A percentile compares a stretch with the other conserved stretches of the same genome.
phyloP scores from a whole-genome alignment of 2,888 invertebrate species.

The Drosophila antonietae region DNA sequence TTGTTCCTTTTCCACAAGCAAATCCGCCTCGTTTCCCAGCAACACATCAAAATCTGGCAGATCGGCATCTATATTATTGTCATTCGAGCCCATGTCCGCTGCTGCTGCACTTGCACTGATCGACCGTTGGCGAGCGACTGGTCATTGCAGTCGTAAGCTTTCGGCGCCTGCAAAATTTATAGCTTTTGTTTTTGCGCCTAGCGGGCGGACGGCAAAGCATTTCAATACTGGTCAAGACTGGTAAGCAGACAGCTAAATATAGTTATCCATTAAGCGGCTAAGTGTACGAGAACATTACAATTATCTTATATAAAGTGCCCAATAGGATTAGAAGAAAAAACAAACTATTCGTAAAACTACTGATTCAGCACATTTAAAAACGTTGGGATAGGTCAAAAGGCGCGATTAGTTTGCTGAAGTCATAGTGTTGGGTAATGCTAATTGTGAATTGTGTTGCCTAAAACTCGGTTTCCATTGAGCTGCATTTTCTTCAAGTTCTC shows the following conservation, averaged over 20 bases:
- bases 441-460: neutral
- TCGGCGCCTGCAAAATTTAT: conserved; percentile 17
- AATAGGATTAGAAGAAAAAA: conserved; percentile 30
- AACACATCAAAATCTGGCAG: conserved; percentile 15
- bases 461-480: neutral
- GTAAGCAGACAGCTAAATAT: conserved; percentile 40
- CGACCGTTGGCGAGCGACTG: conserved; percentile 33
- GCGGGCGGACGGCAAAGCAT: conserved; percentile 13
- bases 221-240: conserved; percentile 44
- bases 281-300: conserved; percentile 19
- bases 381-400: conserved; percentile 43
- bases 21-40: conserved; percentile 54
- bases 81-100: conserved; percentile 43
- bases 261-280: conserved; percentile 56
- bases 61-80: conserved; percentile 14
- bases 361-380: conserved; percentile 42
- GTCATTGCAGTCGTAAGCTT: conserved; percentile 44
- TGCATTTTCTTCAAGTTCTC: neutral
- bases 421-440: conserved; percentile 26
- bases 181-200: conserved; percentile 38
- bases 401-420: conserved; percentile 1
- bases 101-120: conserved; percentile 46
- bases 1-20: conserved; percentile 28
- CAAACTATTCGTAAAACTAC: conserved; percentile 27
- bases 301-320: conserved; percentile 33